These are phyloP conservation scores for Setophaga kirtlandii DNA, from an alignment of 2,113 vertebrate species.

Conservation along the genomic window DNA sequence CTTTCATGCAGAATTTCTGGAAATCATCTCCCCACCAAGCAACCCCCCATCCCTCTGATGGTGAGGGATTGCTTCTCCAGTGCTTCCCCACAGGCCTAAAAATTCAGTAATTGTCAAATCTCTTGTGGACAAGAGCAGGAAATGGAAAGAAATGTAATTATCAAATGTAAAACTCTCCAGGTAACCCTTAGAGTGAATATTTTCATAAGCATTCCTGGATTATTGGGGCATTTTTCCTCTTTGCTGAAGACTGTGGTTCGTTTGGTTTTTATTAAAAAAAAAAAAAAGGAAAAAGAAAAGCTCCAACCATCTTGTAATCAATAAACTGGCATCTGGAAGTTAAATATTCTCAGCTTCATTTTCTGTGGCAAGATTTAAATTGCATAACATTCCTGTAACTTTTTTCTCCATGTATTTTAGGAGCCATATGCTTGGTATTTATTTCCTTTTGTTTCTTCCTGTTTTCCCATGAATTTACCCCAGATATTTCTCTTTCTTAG, in stretches of 20 bases:
- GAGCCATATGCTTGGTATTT: neutral
- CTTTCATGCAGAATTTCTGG: constrained; percentile 18
- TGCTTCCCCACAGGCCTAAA: constrained; percentile 10
- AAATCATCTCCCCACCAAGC: constrained; percentile 12
- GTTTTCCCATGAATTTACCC: neutral
- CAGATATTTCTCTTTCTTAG: neutral
- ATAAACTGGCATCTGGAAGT: constrained; percentile 46
- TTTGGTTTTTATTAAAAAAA: neutral
- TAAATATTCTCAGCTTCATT: constrained; percentile 29
- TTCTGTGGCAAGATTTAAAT: constrained; percentile 1
- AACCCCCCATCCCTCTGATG: neutral
- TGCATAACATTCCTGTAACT: neutral
- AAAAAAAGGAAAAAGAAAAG: neutral
- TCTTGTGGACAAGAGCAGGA: neutral
- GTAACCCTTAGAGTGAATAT: constrained; percentile 3
- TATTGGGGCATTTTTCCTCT: neutral
- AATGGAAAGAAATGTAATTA: neutral
- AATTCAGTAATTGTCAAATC: neutral
- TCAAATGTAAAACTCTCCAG: neutral
- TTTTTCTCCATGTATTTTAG: neutral
- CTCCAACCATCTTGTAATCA: neutral
- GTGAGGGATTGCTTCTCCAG: neutral
- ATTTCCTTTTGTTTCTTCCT: neutral
- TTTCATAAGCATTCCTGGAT: neutral
- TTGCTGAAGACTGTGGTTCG: neutral